These are phyloP conservation scores for Drosophila sturtevanti DNA, from an alignment of 1,140 invertebrate genomes.

Conservation along the genomic window DNA sequence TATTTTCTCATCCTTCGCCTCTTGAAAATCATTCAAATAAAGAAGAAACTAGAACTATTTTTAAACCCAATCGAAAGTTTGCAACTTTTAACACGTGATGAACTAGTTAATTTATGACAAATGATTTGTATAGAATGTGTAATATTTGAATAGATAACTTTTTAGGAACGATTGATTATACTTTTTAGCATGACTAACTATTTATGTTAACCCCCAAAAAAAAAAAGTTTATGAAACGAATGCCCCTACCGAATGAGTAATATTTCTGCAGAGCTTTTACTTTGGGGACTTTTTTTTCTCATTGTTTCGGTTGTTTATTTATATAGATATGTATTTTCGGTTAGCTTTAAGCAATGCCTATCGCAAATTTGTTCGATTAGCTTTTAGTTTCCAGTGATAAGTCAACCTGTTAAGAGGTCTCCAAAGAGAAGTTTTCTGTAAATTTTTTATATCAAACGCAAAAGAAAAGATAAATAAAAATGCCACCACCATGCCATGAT, in stretches of 20 bases:
- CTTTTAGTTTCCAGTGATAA: constrained; percentile 31
- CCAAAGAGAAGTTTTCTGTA: too few species aligned
- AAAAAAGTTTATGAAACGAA: background rate
- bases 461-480: constrained; percentile 7
- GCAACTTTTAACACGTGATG: too few species aligned
- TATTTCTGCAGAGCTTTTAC: constrained; percentile 40
- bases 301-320: background rate
- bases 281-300: background rate
- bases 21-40: too few species aligned
- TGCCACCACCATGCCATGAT: constrained; percentile 66
- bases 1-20: too few species aligned
- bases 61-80: too few species aligned
- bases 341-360: background rate
- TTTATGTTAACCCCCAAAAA: background rate
- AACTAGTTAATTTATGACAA: background rate
- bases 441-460: background rate
- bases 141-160: background rate
- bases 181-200: background rate
- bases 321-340: too few species aligned
- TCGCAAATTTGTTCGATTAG: constrained; percentile 11
- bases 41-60: too few species aligned
- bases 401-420: constrained; percentile 34
- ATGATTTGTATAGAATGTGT: background rate
- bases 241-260: constrained; percentile 50
- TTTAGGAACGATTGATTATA: background rate